Conservation (phyloP, 2,113 vertebrate species). For the Entelurus aequoreus region DNA sequence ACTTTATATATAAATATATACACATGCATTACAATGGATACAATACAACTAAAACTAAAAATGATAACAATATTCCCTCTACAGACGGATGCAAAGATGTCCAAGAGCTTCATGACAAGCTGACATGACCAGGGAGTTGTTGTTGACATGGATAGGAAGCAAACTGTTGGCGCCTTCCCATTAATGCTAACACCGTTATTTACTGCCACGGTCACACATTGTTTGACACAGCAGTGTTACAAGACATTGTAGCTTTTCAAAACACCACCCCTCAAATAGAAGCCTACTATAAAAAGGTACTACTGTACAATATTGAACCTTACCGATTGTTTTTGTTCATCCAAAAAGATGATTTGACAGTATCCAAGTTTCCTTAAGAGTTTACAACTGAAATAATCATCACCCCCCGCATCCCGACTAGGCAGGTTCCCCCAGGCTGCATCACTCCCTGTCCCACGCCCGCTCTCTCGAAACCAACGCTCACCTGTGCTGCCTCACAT, state of each 20-base stretch:
- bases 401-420: no score
- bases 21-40: no score
- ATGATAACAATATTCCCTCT: no score
- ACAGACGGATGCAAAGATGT: not conserved
- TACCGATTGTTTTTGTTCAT: not conserved
- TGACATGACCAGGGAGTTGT: not conserved
- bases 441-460: slow-evolving; percentile 13
- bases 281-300: no score
- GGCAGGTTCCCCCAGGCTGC: not conserved
- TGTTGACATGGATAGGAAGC: slow-evolving; percentile 38
- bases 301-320: not conserved
- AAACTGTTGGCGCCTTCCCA: slow-evolving; percentile 46
- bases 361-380: no score
- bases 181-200: slow-evolving; percentile 55
- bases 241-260: not conserved
- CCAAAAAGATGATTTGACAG: no score
- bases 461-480: slow-evolving; percentile 11
- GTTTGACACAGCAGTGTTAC: slow-evolving; percentile 29
- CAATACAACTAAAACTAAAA: no score
- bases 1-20: no score
- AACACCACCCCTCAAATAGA: not conserved
- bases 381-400: no score
- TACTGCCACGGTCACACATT: slow-evolving; percentile 25
- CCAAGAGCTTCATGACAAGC: not conserved
- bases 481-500: slow-evolving; percentile 38